Evolutionary conservation across 2,888 invertebrate species (phyloP).

Genomic region (Cylloceria caligata): DNA sequence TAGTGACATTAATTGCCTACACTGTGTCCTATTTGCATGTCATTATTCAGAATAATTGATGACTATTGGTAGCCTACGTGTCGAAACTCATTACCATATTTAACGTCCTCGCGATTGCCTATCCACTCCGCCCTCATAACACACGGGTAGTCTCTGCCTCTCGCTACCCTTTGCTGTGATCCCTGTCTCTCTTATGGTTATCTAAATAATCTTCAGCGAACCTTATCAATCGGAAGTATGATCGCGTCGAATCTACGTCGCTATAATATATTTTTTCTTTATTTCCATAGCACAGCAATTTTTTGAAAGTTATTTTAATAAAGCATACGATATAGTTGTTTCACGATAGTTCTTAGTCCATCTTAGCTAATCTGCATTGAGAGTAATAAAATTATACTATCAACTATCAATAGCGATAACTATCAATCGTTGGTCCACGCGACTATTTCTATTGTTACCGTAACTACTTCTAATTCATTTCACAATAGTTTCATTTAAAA

Average conservation of each 20-base stretch:
- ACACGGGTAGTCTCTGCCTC: not conserved
- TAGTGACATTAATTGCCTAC: constrained; percentile 83
- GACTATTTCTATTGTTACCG: too few species aligned
- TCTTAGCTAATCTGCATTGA: too few species aligned
- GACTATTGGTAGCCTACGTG: constrained; percentile 81
- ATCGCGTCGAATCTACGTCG: not conserved
- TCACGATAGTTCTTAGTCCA: too few species aligned
- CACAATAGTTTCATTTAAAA: too few species aligned
- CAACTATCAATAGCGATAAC: too few species aligned
- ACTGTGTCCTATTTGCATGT: constrained; percentile 81
- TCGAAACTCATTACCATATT: constrained; percentile 82
- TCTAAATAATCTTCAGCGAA: constrained; percentile 6
- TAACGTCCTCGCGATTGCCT: constrained; percentile 69
- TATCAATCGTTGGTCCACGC: too few species aligned
- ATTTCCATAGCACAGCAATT: too few species aligned
- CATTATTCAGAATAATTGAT: constrained; percentile 84
- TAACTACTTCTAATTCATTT: too few species aligned
- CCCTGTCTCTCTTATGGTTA: constrained; percentile 9
- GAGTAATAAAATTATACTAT: too few species aligned
- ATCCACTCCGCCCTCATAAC: constrained; percentile 35
- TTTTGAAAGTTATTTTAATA: too few species aligned
- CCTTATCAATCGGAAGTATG: too few species aligned
- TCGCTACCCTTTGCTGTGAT: constrained; percentile 25
- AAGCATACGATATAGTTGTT: too few species aligned
- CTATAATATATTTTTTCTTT: not conserved